A percentile compares a stretch with the other conserved stretches of the same genome.
These are phyloP conservation scores for Penaeus japonicus DNA, from an alignment of 1,140 invertebrate species.

Conservation along the genomic window DNA sequence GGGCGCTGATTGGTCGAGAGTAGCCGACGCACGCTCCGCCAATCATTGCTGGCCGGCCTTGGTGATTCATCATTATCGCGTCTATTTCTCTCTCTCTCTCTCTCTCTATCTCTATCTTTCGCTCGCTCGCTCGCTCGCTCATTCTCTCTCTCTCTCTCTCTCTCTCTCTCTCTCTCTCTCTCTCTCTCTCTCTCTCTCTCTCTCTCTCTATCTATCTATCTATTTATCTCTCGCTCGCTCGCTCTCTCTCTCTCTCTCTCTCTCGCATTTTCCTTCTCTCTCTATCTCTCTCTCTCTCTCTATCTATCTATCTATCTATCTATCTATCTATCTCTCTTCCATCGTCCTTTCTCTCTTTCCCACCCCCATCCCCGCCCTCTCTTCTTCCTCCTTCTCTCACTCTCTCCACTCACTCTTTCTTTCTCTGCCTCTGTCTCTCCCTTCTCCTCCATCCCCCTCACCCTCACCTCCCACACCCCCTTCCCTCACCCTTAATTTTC, in stretches of 20 bases:
- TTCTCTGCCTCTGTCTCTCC: too few species aligned
- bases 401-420: too few species aligned
- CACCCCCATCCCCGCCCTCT: too few species aligned
- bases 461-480: too few species aligned
- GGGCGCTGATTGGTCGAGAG: slow-evolving; percentile 15
- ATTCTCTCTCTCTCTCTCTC: slow-evolving; percentile 4
- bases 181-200: not conserved
- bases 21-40: not conserved
- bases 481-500: too few species aligned
- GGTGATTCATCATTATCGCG: not conserved
- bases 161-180: not conserved
- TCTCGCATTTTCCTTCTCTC: not conserved
- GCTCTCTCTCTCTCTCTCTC: not conserved
- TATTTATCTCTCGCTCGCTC: not conserved
- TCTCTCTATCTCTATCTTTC: not conserved
- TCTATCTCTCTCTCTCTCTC: not conserved
- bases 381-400: too few species aligned
- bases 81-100: not conserved
- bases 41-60: too few species aligned
- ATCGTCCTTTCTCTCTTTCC: too few species aligned
- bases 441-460: too few species aligned
- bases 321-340: not conserved
- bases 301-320: not conserved
- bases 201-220: not conserved
- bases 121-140: not conserved